These are phyloP conservation scores for Blastobasis lacticolella DNA, from an alignment of 2,888 invertebrate genomes.

Conservation along the genomic window DNA sequence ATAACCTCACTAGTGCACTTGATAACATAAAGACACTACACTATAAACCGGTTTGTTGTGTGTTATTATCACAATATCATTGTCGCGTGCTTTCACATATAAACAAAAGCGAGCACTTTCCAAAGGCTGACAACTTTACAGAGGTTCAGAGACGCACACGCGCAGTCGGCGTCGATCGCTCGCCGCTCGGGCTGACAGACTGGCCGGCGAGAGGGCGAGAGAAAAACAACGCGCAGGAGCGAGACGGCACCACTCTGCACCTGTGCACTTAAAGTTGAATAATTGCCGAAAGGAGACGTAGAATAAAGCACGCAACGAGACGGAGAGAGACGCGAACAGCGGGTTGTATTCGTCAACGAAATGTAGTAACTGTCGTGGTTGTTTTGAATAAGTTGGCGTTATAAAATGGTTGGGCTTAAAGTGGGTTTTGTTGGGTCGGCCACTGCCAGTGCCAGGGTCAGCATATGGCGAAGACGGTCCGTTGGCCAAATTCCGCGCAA, in stretches of 20 bases:
- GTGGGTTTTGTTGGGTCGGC: constrained; percentile 16
- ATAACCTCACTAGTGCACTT: constrained; percentile 34
- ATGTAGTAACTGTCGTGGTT: constrained; percentile 24
- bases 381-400: constrained; percentile 15
- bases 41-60: too few species aligned
- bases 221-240: constrained; percentile 48
- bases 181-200: constrained; percentile 39
- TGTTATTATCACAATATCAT: constrained; percentile 21
- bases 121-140: constrained; percentile 26
- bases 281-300: constrained; percentile 43
- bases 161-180: constrained; percentile 29
- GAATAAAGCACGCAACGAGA: constrained; percentile 45
- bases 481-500: constrained; percentile 49
- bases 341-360: constrained; percentile 34
- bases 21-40: constrained; percentile 21
- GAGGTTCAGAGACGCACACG: constrained; percentile 28
- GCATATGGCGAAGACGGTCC: constrained; percentile 62
- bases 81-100: constrained; percentile 19
- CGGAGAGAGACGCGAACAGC: background rate
- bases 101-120: constrained; percentile 31
- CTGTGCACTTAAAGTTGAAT: constrained; percentile 68
- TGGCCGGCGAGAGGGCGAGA: constrained; percentile 34
- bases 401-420: constrained; percentile 11
- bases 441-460: constrained; percentile 64
- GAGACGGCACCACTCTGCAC: constrained; percentile 54